Evolutionary conservation across 2,888 invertebrate species (phyloP).

Genomic region (Horisme vitalbata): DNA sequence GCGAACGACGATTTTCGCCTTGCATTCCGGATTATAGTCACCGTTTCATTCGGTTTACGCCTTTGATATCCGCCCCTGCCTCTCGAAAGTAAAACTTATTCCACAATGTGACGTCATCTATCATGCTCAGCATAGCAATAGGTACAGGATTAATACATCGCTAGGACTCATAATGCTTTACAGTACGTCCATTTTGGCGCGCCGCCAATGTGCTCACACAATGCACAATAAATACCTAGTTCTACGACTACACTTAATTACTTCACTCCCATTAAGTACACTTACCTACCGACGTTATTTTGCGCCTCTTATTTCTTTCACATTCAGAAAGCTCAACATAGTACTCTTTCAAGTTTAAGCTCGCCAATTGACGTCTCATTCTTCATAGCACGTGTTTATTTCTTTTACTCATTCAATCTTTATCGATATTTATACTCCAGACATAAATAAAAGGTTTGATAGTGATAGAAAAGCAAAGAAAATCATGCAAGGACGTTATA

Average conservation of each 20-base stretch:
- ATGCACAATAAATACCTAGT: constrained; percentile 75
- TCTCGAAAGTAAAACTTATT: constrained; percentile 25
- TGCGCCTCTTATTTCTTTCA: constrained; percentile 13
- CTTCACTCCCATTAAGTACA: constrained; percentile 64
- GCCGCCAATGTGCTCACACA: constrained; percentile 67
- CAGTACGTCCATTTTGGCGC: constrained; percentile 62
- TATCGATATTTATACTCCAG: constrained; percentile 18
- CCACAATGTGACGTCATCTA: constrained; percentile 45
- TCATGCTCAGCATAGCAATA: constrained; percentile 53
- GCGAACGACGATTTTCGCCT: constrained; percentile 70
- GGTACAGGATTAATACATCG: constrained; percentile 62
- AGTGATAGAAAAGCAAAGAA: constrained; percentile 5
- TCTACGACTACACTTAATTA: constrained; percentile 72
- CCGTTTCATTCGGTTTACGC: constrained; percentile 54
- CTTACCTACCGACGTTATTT: constrained; percentile 29
- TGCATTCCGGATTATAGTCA: constrained; percentile 69
- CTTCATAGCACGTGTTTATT: constrained; percentile 8
- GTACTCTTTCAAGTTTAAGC: background rate
- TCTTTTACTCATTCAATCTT: constrained; percentile 2
- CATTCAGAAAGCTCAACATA: constrained; percentile 3
- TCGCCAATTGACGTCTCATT: constrained; percentile 3
- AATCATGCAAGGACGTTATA: constrained; percentile 9
- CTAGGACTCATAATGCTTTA: constrained; percentile 68
- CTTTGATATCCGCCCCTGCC: constrained; percentile 10
- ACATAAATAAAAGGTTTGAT: constrained; percentile 13